Conservation (phyloP, 2,113 vertebrate genomes). For the Triplophysa siluroides region DNA sequence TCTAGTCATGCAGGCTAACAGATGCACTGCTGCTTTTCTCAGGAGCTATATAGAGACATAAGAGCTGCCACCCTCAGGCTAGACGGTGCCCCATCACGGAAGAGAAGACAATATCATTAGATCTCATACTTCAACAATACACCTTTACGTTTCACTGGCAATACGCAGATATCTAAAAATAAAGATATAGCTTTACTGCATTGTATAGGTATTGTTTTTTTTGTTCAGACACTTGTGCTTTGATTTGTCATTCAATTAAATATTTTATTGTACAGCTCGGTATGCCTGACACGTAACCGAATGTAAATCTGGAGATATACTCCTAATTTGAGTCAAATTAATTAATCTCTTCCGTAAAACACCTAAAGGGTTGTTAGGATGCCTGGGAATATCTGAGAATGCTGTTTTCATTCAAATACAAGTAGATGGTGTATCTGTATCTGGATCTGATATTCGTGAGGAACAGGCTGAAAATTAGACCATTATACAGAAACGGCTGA, state of each 20-base stretch:
- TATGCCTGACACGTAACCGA: background rate
- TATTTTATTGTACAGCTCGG: constrained; percentile 20
- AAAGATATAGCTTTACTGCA: background rate
- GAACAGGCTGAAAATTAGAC: background rate
- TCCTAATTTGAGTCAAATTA: no score
- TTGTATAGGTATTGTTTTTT: no score
- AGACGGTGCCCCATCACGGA: background rate
- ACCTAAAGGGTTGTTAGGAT: no score
- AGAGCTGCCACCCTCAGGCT: constrained; percentile 5
- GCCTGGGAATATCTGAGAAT: no score
- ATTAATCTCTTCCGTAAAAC: no score
- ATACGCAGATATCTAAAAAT: background rate
- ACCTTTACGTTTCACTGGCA: background rate
- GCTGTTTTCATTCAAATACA: no score
- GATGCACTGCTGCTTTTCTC: constrained; percentile 20
- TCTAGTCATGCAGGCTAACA: constrained; percentile 6
- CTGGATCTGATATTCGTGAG: no score
- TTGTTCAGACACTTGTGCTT: no score
- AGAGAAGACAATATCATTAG: background rate
- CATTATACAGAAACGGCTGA: no score
- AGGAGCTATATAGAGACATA: background rate
- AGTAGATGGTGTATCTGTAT: background rate
- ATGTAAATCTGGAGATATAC: no score
- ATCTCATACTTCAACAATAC: constrained; percentile 7
- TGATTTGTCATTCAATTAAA: background rate